A percentile compares a stretch with the other conserved stretches of the same genome.
Conservation (phyloP, 2,113 vertebrate genomes). For the Chroicocephalus ridibundus region DNA sequence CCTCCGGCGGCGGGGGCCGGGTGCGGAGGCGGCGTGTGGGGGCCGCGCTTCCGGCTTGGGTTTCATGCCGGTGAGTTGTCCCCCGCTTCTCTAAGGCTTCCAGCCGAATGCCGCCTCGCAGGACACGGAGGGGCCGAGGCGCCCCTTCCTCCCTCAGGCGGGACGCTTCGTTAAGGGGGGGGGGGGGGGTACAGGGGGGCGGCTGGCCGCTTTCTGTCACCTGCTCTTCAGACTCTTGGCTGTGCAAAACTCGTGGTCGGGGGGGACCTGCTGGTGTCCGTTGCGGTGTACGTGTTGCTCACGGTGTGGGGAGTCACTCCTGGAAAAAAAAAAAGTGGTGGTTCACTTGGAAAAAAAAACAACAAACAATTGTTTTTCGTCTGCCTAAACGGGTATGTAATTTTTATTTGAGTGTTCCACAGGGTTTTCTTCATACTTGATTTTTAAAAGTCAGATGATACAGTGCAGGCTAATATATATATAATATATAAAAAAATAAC, state of each 20-base stretch:
- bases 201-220: not conserved
- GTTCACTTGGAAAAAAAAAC: not conserved
- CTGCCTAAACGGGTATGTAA: not conserved
- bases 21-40: not conserved
- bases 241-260: not conserved
- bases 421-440: not conserved
- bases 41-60: not conserved
- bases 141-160: not conserved
- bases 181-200: not conserved
- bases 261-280: not conserved
- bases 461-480: not conserved
- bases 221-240: not conserved
- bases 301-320: not conserved
- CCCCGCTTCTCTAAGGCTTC: not conserved
- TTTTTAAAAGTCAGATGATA: not conserved
- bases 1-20: not conserved
- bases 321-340: not conserved
- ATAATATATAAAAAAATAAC: not conserved
- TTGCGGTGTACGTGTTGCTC: too few species aligned
- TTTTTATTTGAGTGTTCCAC: not conserved
- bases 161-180: not conserved
- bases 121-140: not conserved
- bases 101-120: rapidly evolving
- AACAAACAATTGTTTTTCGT: not conserved
- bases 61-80: not conserved